Conservation (phyloP, 2,888 invertebrate species). For the Griposia aprilina region DNA sequence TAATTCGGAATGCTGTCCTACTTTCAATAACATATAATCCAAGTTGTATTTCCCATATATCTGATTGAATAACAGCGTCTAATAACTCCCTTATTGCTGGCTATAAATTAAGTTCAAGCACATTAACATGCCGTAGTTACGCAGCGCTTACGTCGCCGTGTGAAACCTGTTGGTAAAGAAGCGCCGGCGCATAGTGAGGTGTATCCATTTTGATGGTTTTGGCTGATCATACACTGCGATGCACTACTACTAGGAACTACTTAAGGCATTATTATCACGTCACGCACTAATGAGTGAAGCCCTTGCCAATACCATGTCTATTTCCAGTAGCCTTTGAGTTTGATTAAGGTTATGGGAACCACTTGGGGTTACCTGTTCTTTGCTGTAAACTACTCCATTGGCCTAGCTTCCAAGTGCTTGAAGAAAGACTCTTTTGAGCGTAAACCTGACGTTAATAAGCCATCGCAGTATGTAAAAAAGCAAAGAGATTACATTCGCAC, state of each 20-base stretch:
- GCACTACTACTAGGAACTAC: too few relatives aligned
- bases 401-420: background rate
- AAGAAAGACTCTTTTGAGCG: too few relatives aligned
- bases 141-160: conserved; percentile 52
- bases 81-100: conserved; percentile 35
- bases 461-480: background rate
- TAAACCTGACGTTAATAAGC: background rate
- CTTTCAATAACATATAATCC: conserved; percentile 27
- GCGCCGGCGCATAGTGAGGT: conserved; percentile 1
- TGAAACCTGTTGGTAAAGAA: conserved; percentile 46
- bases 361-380: background rate
- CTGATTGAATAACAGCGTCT: conserved; percentile 36
- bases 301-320: too few relatives aligned
- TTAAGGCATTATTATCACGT: too few relatives aligned
- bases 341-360: background rate
- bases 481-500: background rate
- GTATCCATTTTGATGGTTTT: conserved; percentile 23
- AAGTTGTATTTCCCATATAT: conserved; percentile 30
- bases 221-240: too few relatives aligned
- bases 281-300: too few relatives aligned
- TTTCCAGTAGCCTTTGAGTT: too few relatives aligned
- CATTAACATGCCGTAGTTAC: conserved; percentile 50
- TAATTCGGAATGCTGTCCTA: background rate
- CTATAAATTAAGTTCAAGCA: conserved; percentile 50
- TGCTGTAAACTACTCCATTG: background rate